Evolutionary conservation across 2,113 vertebrate genomes (phyloP).

Genomic region (Corythornis madagascariensis): DNA sequence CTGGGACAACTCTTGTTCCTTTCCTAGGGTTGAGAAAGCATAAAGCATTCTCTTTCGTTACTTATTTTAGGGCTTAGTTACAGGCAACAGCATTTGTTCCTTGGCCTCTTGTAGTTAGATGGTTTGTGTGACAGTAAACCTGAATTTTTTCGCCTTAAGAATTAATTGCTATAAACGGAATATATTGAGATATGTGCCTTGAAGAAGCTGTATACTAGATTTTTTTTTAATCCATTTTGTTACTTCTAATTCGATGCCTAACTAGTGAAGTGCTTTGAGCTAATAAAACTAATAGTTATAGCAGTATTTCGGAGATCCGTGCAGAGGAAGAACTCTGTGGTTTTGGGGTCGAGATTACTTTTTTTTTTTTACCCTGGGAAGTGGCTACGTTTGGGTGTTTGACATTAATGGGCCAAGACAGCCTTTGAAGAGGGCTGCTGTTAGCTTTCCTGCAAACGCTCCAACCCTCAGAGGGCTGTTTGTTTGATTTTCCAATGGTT

Average conservation of each 20-base stretch:
- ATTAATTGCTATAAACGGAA: not conserved
- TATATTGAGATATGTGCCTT: not conserved
- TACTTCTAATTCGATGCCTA: not conserved
- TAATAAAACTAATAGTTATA: not conserved
- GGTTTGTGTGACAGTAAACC: not conserved
- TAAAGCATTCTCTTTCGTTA: not conserved
- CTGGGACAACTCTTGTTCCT: not conserved
- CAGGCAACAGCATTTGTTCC: not conserved
- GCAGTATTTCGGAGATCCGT: not conserved
- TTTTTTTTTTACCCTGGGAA: slow-evolving; percentile 27
- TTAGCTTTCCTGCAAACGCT: slow-evolving; percentile 41
- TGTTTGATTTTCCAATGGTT: slow-evolving; percentile 53
- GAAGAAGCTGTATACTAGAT: not conserved
- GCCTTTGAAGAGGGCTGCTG: slow-evolving; percentile 50
- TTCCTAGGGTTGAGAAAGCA: not conserved
- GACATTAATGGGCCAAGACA: slow-evolving; percentile 58
- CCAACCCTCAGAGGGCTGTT: slow-evolving; percentile 49
- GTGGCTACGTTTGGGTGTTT: slow-evolving; percentile 39
- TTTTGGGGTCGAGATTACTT: not conserved
- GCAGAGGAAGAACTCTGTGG: not conserved
- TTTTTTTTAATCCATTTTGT: not conserved
- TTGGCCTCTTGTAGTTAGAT: not conserved
- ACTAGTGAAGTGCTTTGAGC: not conserved
- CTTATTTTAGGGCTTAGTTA: not conserved
- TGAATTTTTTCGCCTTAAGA: not conserved